phyloP scores from a whole-genome alignment of 2,113 vertebrate genomes.

The Gobius niger region DNA sequence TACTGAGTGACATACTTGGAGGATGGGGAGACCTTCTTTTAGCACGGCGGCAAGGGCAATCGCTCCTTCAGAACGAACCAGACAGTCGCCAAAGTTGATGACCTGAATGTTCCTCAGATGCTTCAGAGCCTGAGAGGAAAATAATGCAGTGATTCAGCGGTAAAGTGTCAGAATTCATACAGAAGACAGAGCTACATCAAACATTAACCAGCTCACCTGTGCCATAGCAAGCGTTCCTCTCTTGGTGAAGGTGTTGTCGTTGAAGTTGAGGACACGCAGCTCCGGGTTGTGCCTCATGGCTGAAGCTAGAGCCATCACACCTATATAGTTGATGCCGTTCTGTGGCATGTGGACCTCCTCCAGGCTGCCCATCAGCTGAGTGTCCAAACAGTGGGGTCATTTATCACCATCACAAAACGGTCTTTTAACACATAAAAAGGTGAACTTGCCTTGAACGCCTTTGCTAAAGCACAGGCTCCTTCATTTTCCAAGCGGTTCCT shows the following conservation, averaged over 20 bases:
- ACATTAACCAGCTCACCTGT: constrained; percentile 68
- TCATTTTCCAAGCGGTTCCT: constrained; percentile 97
- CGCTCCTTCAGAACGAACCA: constrained; percentile 92
- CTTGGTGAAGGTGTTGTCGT: constrained; percentile 98
- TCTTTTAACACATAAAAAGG: neutral
- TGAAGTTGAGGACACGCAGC: constrained; percentile 90
- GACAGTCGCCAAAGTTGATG: constrained; percentile 96
- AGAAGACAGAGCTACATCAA: too few species aligned
- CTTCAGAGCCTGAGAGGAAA: constrained; percentile 83
- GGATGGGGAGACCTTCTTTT: constrained; percentile 85
- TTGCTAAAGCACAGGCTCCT: constrained; percentile 89
- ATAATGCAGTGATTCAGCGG: neutral
- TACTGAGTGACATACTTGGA: constrained; percentile 76
- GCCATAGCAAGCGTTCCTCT: constrained; percentile 93
- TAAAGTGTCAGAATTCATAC: too few species aligned
- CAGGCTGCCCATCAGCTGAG: constrained; percentile 88
- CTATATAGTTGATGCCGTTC: constrained; percentile 92
- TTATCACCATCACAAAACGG: neutral
- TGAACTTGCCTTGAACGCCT: constrained; percentile 80
- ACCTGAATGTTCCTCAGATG: constrained; percentile 86
- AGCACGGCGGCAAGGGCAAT: constrained; percentile 87
- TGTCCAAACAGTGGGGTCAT: neutral
- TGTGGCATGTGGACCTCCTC: constrained; percentile 97
- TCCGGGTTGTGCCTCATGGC: constrained; percentile 87
- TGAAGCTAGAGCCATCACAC: constrained; percentile 87